Evolutionary conservation across 2,797 vertebrate genomes (phyloP).

Genomic region (Tamandua tetradactyla): DNA sequence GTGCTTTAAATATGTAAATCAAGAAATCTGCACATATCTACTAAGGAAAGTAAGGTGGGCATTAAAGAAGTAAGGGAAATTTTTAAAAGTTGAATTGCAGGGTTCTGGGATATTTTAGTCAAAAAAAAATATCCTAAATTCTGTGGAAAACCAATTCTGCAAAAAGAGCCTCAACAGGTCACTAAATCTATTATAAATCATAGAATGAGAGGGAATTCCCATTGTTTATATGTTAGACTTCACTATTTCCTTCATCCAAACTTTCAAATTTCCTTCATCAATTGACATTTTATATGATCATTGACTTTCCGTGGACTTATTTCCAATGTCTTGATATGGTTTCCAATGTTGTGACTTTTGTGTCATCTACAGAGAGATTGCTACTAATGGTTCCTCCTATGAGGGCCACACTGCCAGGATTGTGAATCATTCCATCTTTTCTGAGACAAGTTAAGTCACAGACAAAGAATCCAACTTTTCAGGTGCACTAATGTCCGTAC

Average conservation of each 20-base stretch:
- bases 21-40: background rate
- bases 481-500: slow-evolving; percentile 51
- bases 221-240: background rate
- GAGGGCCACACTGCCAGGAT: slow-evolving; percentile 63
- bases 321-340: slow-evolving; percentile 76
- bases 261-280: slow-evolving; percentile 94
- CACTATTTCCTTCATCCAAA: slow-evolving; percentile 92
- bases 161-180: background rate
- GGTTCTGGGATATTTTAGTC: background rate
- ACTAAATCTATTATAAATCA: background rate
- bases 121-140: background rate
- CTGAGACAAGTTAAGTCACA: slow-evolving; percentile 81
- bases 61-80: background rate
- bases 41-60: background rate
- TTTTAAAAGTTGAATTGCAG: background rate
- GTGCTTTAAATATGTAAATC: background rate
- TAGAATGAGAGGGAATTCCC: background rate
- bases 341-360: slow-evolving; percentile 73
- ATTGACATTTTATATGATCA: slow-evolving; percentile 89
- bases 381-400: slow-evolving; percentile 82
- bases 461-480: slow-evolving; percentile 82
- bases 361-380: slow-evolving; percentile 84
- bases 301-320: slow-evolving; percentile 89
- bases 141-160: background rate
- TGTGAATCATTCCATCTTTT: slow-evolving; percentile 87